These are phyloP conservation scores for Drosophila paracracens DNA, from an alignment of 2,888 invertebrate species.

Conservation along the genomic window DNA sequence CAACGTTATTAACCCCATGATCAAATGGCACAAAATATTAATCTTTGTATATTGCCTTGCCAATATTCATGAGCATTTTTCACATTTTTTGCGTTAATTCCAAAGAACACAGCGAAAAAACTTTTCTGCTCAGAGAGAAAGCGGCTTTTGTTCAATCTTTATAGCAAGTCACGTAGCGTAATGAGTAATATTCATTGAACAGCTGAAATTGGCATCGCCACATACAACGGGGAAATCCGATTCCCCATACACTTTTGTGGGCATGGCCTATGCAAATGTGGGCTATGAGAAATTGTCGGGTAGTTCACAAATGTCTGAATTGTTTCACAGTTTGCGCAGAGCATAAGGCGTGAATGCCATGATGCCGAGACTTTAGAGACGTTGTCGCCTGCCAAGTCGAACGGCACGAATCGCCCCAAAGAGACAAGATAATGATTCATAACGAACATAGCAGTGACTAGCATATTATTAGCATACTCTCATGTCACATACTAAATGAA, in stretches of 20 bases:
- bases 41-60: not conserved
- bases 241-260: conserved; percentile 15
- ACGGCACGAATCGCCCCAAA: conserved; percentile 23
- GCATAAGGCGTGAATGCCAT: conserved; percentile 55
- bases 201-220: conserved; percentile 28
- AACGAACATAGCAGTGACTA: conserved; percentile 17
- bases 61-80: conserved; percentile 22
- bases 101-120: conserved; percentile 46
- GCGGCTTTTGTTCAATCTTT: conserved; percentile 7
- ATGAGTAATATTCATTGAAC: conserved; percentile 51
- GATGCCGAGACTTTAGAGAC: conserved; percentile 12
- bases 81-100: conserved; percentile 43
- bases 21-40: too few relatives aligned
- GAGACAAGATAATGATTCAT: conserved; percentile 62
- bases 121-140: conserved; percentile 1
- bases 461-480: conserved; percentile 68
- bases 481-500: conserved; percentile 39
- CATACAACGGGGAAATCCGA: conserved; percentile 50
- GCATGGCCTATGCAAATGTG: conserved; percentile 40
- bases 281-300: conserved; percentile 24
- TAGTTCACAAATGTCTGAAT: conserved; percentile 40
- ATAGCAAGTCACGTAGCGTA: conserved; percentile 46
- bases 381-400: conserved; percentile 39
- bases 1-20: not conserved
- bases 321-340: conserved; percentile 39